phyloP scores from a whole-genome alignment of 1,140 invertebrate genomes.

The Drosophila bocki region DNA sequence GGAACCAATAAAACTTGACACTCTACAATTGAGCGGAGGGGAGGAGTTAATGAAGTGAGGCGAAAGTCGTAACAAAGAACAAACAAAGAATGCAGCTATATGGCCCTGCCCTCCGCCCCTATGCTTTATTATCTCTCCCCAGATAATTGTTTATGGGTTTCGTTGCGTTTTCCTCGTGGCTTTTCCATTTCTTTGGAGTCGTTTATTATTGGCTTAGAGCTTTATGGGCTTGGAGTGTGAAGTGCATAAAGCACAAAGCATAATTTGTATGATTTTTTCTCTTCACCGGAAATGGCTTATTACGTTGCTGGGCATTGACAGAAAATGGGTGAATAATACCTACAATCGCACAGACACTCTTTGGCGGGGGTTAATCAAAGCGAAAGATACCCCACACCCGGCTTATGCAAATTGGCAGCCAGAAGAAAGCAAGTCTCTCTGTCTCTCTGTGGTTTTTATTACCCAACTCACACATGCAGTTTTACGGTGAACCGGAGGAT shows the following conservation, averaged over 20 bases:
- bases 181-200: conserved; percentile 34
- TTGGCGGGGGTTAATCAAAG: conserved; percentile 51
- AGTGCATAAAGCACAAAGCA: conserved; percentile 42
- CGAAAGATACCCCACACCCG: conserved; percentile 13
- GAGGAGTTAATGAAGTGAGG: conserved; percentile 56
- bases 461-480: conserved; percentile 29
- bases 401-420: conserved; percentile 50
- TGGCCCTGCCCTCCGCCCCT: background rate
- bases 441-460: conserved; percentile 33
- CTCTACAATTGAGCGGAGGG: conserved; percentile 51
- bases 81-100: conserved; percentile 66
- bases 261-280: conserved; percentile 63
- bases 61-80: conserved; percentile 78
- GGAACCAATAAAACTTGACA: conserved; percentile 78
- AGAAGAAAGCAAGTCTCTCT: conserved; percentile 21
- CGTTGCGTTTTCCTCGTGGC: conserved; percentile 46
- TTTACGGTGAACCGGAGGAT: conserved; percentile 16
- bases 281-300: conserved; percentile 64
- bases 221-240: conserved; percentile 57
- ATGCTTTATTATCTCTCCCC: conserved; percentile 2
- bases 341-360: conserved; percentile 6
- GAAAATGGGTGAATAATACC: conserved; percentile 34
- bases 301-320: conserved; percentile 40
- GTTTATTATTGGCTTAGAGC: conserved; percentile 53
- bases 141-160: conserved; percentile 53